Base-by-base conservation (phyloP, 2,888 invertebrate genomes). In the Erebia palarica region DNA sequence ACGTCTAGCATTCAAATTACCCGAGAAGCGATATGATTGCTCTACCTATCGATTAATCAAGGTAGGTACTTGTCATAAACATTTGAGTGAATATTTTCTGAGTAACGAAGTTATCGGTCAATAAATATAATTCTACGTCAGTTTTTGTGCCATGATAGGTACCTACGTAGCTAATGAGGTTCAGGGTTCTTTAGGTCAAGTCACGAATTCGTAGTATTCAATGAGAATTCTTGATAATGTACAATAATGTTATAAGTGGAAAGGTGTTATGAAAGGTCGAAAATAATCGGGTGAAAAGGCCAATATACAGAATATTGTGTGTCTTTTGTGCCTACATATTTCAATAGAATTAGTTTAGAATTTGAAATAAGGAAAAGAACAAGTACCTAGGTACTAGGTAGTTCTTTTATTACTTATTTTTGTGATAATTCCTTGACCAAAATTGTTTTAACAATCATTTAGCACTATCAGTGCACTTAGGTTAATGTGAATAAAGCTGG, bases 401-500 rank as follows among this genome's bases (percentile, higher is more conserved):
- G 36, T 36, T 36, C 36, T 36, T 36, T 5, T 36, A 0, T 36
- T 36, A 36, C 36, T 36, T 36, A 36, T 7, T 36, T 36, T 7
- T 36, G 36, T 36, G 36, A 36, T 36, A 36, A 5, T 27, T 27
- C 27, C 27, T 27, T 27, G 27, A 3, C 44, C 1, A 47, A 47
- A 47, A 47, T 47, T 47, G 13, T 3, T 47, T 13, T 47, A 47
- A 36, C 36, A 36, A 5, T 36, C 36, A 36, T 36, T 36, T 36
- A 36, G 36, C 36, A 36, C 36, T 36, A n/a, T n/a, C n/a, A n/a
- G n/a, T 49, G 49, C 13, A 49, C 13, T 3, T 49, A 49, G 49
- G 49, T 49, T n/a, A 64, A 73, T 47, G 47, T 47, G 13, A 47
- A 70, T 73, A 61, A 57, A 65, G 71, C 63, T 69, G 69, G 70